phyloP scores from a whole-genome alignment of 2,113 vertebrate species.

The Scolopax mira region DNA sequence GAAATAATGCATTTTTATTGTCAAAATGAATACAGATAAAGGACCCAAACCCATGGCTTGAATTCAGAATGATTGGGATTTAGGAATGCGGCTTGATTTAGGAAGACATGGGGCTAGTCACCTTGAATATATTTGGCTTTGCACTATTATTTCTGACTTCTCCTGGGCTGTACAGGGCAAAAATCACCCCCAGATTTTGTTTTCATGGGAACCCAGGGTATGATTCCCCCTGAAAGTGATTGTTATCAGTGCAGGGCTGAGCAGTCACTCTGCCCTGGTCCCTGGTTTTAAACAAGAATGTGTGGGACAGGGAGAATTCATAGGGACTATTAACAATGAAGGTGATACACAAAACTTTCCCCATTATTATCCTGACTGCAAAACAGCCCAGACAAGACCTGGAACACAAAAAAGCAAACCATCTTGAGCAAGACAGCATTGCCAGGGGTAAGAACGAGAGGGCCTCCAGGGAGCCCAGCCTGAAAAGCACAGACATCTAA shows the following conservation, averaged over 20 bases:
- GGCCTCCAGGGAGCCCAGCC: neutral
- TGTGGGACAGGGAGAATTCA: neutral
- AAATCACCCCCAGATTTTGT: neutral
- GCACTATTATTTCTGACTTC: neutral
- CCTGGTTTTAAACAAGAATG: neutral
- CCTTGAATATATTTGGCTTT: neutral
- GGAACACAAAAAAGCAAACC: neutral
- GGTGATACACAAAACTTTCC: neutral
- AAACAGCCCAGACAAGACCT: neutral
- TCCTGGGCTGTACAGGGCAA: neutral
- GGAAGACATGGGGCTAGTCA: neutral
- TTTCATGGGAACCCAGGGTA: neutral
- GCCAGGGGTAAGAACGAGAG: neutral
- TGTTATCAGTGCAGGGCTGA: fast-evolving
- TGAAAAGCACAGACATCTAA: neutral
- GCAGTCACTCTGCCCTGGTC: neutral
- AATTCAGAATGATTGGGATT: neutral
- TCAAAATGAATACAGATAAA: neutral
- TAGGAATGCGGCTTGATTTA: neutral
- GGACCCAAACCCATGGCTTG: neutral
- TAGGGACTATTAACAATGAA: neutral
- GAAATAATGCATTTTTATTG: neutral
- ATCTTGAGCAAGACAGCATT: neutral
- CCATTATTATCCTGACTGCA: neutral
- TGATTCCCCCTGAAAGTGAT: fast-evolving